phyloP scores from a whole-genome alignment of 2,797 vertebrate genomes.

The Macropodus opercularis region DNA sequence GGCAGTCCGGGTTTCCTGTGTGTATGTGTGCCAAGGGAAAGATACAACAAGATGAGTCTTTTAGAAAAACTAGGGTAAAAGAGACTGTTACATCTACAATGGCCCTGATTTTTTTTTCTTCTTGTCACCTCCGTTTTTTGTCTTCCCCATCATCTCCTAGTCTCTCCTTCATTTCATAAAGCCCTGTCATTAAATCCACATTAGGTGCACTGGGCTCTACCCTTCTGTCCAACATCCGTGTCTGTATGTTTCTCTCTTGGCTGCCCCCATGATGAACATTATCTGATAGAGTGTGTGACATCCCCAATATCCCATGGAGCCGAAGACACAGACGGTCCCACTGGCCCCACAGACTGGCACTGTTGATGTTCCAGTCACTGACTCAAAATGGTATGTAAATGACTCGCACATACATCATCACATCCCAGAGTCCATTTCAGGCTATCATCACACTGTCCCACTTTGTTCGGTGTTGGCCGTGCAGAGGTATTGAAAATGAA shows the following conservation, averaged over 20 bases:
- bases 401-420: slow-evolving; percentile 56
- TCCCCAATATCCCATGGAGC: slow-evolving; percentile 56
- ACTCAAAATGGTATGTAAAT: slow-evolving; percentile 63
- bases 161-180: slow-evolving; percentile 70
- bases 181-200: slow-evolving; percentile 80
- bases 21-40: slow-evolving; percentile 25
- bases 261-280: slow-evolving; percentile 66
- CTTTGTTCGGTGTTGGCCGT: slow-evolving; percentile 64
- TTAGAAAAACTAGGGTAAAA: slow-evolving; percentile 36
- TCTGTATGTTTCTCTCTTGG: slow-evolving; percentile 21
- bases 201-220: slow-evolving; percentile 65
- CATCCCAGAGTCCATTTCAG: slow-evolving; percentile 55
- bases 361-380: slow-evolving; percentile 64
- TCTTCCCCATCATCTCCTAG: slow-evolving; percentile 39
- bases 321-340: slow-evolving; percentile 58
- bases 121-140: too few relatives aligned
- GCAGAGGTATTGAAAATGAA: slow-evolving; percentile 72
- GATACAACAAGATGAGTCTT: slow-evolving; percentile 30
- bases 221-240: slow-evolving; percentile 48
- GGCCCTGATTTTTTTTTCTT: slow-evolving; percentile 26
- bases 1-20: slow-evolving; percentile 46
- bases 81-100: slow-evolving; percentile 36
- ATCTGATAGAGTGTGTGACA: slow-evolving; percentile 73
- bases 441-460: slow-evolving; percentile 65
- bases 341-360: slow-evolving; percentile 45